Evolutionary conservation across 2,113 vertebrate genomes (phyloP).

Genomic region (Pedetes capensis): DNA sequence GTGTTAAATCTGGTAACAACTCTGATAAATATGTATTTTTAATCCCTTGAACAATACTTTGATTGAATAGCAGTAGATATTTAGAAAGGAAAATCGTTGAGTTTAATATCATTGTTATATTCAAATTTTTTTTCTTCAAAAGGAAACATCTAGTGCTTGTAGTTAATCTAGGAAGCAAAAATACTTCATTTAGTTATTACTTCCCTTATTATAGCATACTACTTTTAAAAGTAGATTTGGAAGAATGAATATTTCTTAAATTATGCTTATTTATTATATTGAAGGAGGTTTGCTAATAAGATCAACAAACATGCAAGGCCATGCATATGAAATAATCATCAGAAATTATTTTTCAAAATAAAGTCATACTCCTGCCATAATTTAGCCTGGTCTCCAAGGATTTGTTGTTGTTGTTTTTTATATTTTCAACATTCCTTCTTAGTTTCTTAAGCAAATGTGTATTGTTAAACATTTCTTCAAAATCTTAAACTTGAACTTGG

Average conservation of each 20-base stretch:
- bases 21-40: constrained; percentile 25
- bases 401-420: neutral
- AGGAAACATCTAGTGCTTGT: neutral
- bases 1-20: neutral
- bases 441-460: constrained; percentile 49
- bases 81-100: constrained; percentile 48
- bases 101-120: constrained; percentile 21
- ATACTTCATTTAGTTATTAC: constrained; percentile 5
- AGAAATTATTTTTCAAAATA: neutral
- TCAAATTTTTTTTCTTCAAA: neutral
- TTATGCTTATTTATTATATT: neutral
- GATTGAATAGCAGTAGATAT: constrained; percentile 50
- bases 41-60: constrained; percentile 35
- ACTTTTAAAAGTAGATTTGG: neutral
- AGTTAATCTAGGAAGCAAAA: neutral
- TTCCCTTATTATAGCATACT: neutral
- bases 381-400: neutral
- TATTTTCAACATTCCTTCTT: neutral
- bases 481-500: constrained; percentile 11
- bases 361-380: too few species aligned
- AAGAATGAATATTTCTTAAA: neutral
- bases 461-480: constrained; percentile 30
- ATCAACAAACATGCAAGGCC: neutral
- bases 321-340: neutral
- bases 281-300: neutral